Conservation (phyloP, 2,797 vertebrate genomes). For the Enteromius treurensis region DNA sequence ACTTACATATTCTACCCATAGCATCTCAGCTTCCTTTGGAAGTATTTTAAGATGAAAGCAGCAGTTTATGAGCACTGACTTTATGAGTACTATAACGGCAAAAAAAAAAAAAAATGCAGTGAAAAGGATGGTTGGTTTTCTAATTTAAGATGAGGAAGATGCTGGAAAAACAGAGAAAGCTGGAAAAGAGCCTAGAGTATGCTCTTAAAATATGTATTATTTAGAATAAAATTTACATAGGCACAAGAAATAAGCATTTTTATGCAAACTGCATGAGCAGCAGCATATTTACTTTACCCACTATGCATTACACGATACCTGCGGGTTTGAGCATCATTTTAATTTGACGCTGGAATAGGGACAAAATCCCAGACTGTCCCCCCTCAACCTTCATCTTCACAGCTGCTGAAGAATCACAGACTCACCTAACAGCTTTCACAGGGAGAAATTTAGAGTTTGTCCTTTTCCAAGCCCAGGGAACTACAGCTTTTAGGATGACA, state of each 20-base stretch:
- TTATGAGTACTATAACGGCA: not conserved
- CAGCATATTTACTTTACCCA: slow-evolving; percentile 15
- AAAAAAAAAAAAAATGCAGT: not conserved
- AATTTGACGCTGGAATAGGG: slow-evolving; percentile 26
- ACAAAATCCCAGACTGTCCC: slow-evolving; percentile 19
- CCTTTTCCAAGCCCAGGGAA: slow-evolving; percentile 12
- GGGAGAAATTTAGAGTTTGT: slow-evolving; percentile 46
- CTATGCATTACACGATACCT: slow-evolving; percentile 6
- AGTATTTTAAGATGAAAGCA: slow-evolving; percentile 20
- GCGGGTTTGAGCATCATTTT: slow-evolving; percentile 25
- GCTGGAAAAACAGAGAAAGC: not conserved
- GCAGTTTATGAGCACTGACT: not conserved
- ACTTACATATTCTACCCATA: slow-evolving; percentile 59
- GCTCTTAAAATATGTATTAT: not conserved
- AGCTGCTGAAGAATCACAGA: slow-evolving; percentile 27
- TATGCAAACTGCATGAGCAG: not conserved
- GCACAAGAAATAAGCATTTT: not conserved
- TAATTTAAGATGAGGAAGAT: slow-evolving; percentile 6
- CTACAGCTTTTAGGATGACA: slow-evolving; percentile 23
- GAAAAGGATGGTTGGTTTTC: not conserved
- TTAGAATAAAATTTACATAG: not conserved
- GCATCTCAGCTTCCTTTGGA: slow-evolving; percentile 11
- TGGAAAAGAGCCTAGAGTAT: slow-evolving; percentile 2
- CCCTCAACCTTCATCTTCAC: slow-evolving; percentile 32
- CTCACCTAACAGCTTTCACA: slow-evolving; percentile 49